Evolutionary conservation across 1,140 invertebrate species (phyloP).

Genomic region (Drosophila ficusphila): DNA sequence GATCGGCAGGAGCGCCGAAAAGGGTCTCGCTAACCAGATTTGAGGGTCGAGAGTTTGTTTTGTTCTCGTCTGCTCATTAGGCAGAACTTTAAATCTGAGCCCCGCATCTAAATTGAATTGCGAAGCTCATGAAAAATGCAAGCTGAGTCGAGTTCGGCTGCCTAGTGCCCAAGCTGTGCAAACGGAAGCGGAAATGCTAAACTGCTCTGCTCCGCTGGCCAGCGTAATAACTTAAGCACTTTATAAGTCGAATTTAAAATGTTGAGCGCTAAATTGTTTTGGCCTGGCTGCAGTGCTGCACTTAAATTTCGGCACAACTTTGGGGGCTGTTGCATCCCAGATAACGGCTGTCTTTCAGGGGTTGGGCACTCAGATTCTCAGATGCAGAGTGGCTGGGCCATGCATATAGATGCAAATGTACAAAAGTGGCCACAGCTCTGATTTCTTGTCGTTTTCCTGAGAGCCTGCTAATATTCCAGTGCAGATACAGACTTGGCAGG

Average conservation of each 20-base stretch:
- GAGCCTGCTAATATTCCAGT: constrained; percentile 6
- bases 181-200: constrained; percentile 71
- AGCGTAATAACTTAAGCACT: constrained; percentile 73
- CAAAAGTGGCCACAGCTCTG: neutral
- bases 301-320: constrained; percentile 37
- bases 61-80: constrained; percentile 24
- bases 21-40: constrained; percentile 10
- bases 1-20: constrained; percentile 20
- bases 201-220: constrained; percentile 20
- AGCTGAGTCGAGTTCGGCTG: constrained; percentile 4
- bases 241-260: constrained; percentile 72
- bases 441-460: constrained; percentile 15
- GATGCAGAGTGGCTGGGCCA: neutral
- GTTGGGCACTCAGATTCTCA: neutral
- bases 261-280: constrained; percentile 31
- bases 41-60: constrained; percentile 20
- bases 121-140: constrained; percentile 59
- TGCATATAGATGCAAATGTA: neutral
- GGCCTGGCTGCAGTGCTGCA: constrained; percentile 33
- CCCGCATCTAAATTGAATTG: constrained; percentile 39
- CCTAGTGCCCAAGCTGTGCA: constrained; percentile 30
- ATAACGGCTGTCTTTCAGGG: constrained; percentile 47
- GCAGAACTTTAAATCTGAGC: constrained; percentile 31
- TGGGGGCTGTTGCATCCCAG: constrained; percentile 48
- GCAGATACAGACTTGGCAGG: no score